These are phyloP conservation scores for Halichoerus grypus DNA, from an alignment of 2,113 vertebrate species.

Conservation along the genomic window DNA sequence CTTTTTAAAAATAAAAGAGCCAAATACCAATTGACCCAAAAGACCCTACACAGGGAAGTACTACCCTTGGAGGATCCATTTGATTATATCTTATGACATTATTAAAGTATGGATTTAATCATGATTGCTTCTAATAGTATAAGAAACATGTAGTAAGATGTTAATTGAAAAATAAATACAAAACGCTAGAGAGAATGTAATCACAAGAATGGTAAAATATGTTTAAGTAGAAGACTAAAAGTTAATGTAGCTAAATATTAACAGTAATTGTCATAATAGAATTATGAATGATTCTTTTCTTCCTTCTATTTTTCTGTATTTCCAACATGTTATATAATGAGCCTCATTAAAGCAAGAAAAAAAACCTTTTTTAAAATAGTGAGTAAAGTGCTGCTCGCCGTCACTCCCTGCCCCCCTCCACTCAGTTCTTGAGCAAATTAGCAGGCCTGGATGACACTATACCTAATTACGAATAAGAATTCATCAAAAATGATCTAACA, in stretches of 20 bases:
- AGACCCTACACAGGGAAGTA: neutral
- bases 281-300: neutral
- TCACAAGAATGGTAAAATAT: conserved; percentile 24
- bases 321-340: neutral
- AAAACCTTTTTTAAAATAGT: neutral
- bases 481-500: neutral
- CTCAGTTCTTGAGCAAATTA: neutral
- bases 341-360: neutral
- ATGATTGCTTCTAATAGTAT: neutral
- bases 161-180: conserved; percentile 8
- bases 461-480: neutral
- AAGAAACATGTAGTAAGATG: neutral
- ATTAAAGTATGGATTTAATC: conserved; percentile 19
- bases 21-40: neutral
- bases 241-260: neutral
- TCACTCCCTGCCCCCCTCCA: neutral
- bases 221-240: neutral
- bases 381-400: neutral
- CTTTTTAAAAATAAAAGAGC: neutral
- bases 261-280: neutral
- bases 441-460: neutral
- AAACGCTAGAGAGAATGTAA: neutral
- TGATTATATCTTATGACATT: neutral
- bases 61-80: neutral
- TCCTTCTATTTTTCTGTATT: neutral